Percentiles rank a stretch among this genome's conserved stretches.
phyloP scores from a whole-genome alignment of 2,888 invertebrate species.

The Ectobius pallidus region DNA sequence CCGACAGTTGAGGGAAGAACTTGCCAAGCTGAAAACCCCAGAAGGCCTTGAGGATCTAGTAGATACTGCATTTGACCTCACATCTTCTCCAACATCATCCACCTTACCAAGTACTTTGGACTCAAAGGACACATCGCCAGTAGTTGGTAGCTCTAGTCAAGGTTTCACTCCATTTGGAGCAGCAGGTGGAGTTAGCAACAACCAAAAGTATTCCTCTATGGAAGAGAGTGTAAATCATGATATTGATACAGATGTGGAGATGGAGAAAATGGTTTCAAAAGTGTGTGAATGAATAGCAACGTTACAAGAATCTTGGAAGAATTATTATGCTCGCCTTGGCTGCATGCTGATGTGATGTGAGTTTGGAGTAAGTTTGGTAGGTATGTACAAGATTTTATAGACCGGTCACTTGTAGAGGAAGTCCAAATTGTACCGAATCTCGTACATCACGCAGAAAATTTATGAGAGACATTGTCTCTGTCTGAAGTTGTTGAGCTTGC shows the following conservation, averaged over 20 bases:
- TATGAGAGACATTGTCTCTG: too few species aligned
- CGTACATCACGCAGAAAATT: too few species aligned
- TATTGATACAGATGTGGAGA: conserved; percentile 71
- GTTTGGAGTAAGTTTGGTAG: too few species aligned
- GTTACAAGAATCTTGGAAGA: too few species aligned
- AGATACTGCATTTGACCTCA: conserved; percentile 46
- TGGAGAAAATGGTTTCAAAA: conserved; percentile 78
- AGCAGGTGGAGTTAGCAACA: conserved; percentile 44
- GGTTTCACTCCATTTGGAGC: conserved; percentile 46
- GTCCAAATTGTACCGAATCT: too few species aligned
- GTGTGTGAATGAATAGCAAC: conserved; percentile 59
- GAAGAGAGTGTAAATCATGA: conserved; percentile 49
- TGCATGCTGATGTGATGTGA: too few species aligned
- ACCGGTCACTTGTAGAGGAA: too few species aligned
- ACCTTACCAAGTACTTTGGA: conserved; percentile 33
- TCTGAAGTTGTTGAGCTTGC: not conserved
- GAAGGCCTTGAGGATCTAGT: conserved; percentile 72
- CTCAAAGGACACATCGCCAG: conserved; percentile 35
- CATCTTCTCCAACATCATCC: conserved; percentile 38
- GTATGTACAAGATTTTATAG: too few species aligned
- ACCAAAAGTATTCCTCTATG: conserved; percentile 45
- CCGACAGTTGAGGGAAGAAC: conserved; percentile 83
- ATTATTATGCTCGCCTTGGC: too few species aligned
- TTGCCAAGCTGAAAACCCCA: conserved; percentile 82
- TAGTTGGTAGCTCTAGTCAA: conserved; percentile 17